These are phyloP conservation scores for Hoplodrina ambigua DNA, from an alignment of 2,888 invertebrate species.

Conservation along the genomic window DNA sequence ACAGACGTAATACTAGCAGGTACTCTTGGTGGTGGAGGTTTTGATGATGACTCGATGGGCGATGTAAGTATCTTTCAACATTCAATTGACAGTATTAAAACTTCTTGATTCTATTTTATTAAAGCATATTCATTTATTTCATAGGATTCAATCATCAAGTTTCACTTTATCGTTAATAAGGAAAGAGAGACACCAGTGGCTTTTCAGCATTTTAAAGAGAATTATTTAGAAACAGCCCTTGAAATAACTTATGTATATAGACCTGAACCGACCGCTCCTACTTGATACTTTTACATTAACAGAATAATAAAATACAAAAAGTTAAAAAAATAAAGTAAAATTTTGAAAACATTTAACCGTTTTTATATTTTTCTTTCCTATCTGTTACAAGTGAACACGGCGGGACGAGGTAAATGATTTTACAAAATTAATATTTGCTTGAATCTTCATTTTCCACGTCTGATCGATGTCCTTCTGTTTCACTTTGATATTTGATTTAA, in stretches of 20 bases:
- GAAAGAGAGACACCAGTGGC: constrained; percentile 15
- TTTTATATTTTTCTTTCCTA: constrained; percentile 40
- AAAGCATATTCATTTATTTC: constrained; percentile 30
- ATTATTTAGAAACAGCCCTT: constrained; percentile 76
- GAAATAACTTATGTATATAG: constrained; percentile 62
- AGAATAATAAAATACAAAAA: constrained; percentile 31
- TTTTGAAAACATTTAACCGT: constrained; percentile 32
- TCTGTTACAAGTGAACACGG: constrained; percentile 81
- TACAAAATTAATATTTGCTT: constrained; percentile 32
- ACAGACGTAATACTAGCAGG: constrained; percentile 50
- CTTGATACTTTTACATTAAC: constrained; percentile 51
- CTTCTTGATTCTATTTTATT: background rate
- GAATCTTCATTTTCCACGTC: constrained; percentile 81
- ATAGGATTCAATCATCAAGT: constrained; percentile 48
- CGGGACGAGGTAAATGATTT: constrained; percentile 74
- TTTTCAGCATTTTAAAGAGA: constrained; percentile 31
- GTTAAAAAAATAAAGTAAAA: constrained; percentile 74
- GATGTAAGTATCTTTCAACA: constrained; percentile 74
- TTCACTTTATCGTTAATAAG: constrained; percentile 12
- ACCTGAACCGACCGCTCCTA: constrained; percentile 72
- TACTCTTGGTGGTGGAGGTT: background rate
- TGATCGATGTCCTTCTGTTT: constrained; percentile 22
- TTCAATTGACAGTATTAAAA: constrained; percentile 11
- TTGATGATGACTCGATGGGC: constrained; percentile 74
- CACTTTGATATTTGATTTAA: background rate